phyloP scores from a whole-genome alignment of 2,888 invertebrate species.

The Neuroscelio doddi region DNA sequence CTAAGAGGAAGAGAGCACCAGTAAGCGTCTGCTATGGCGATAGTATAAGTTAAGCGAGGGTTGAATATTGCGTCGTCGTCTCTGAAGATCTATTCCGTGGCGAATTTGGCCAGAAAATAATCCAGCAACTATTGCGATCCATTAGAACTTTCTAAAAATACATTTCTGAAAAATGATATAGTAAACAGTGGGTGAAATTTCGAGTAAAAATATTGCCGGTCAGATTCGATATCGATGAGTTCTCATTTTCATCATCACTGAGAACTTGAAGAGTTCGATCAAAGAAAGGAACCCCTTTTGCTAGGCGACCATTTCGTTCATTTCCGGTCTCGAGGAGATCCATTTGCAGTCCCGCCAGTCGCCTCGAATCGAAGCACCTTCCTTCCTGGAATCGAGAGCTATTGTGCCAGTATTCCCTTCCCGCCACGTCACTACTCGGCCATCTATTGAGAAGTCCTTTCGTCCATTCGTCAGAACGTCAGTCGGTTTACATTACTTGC shows the following conservation, averaged over 20 bases:
- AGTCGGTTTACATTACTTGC: slow-evolving; percentile 66
- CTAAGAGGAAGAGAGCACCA: slow-evolving; percentile 37
- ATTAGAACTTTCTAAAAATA: no score
- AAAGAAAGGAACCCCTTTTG: slow-evolving; percentile 68
- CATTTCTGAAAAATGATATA: no score
- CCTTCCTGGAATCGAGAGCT: slow-evolving; percentile 59
- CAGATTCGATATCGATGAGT: slow-evolving; percentile 9
- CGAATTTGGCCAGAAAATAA: neutral
- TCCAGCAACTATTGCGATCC: no score
- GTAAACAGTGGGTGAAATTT: no score
- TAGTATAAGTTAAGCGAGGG: slow-evolving; percentile 22
- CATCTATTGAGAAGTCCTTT: slow-evolving; percentile 29
- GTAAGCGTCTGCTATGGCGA: slow-evolving; percentile 23
- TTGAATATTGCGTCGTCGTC: slow-evolving; percentile 56
- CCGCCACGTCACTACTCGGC: slow-evolving; percentile 16
- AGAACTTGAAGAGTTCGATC: slow-evolving; percentile 54
- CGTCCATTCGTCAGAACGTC: slow-evolving; percentile 51
- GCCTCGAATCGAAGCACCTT: slow-evolving; percentile 51
- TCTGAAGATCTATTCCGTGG: slow-evolving; percentile 12
- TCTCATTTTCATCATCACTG: slow-evolving; percentile 32
- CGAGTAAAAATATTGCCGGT: neutral
- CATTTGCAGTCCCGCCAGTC: slow-evolving; percentile 63
- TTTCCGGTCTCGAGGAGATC: slow-evolving; percentile 68
- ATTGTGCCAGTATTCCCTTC: slow-evolving; percentile 55
- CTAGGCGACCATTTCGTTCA: slow-evolving; percentile 70